phyloP scores from a whole-genome alignment of 1,140 invertebrate genomes.

The Samia ricini region DNA sequence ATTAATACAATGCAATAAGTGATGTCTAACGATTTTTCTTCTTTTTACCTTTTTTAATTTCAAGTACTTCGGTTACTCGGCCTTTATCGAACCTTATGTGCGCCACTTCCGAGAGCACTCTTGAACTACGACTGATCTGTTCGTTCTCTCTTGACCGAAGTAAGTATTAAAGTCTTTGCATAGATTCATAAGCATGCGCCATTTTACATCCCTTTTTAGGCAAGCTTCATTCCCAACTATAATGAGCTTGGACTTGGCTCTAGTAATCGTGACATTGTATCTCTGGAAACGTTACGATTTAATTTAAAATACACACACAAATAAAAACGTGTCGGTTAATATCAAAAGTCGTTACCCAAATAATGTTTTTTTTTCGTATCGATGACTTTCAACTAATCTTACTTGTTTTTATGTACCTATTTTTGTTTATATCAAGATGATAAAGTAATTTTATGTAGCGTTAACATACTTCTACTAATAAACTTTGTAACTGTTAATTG shows the following conservation, averaged over 20 bases:
- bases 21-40: not conserved
- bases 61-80: not conserved
- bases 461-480: too few species aligned
- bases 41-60: not conserved
- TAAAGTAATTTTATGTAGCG: too few species aligned
- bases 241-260: constrained; percentile 86
- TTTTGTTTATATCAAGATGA: too few species aligned
- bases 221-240: constrained; percentile 87
- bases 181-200: constrained; percentile 75
- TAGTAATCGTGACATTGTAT: constrained; percentile 90
- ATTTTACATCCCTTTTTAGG: constrained; percentile 78
- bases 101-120: not conserved
- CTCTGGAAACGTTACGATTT: constrained; percentile 71
- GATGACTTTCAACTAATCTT: too few species aligned
- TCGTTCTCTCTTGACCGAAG: constrained; percentile 35
- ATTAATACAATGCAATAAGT: not conserved
- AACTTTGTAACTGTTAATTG: too few species aligned
- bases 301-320: too few species aligned
- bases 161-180: constrained; percentile 54
- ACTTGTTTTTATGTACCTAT: too few species aligned
- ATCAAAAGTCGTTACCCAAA: too few species aligned
- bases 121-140: not conserved
- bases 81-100: not conserved
- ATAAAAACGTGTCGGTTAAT: too few species aligned
- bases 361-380: too few species aligned